Evolutionary conservation across 2,797 vertebrate genomes (phyloP), one percentile per base, ranked within the genome.

Genomic region (Ptychadena robeensis): DNA sequence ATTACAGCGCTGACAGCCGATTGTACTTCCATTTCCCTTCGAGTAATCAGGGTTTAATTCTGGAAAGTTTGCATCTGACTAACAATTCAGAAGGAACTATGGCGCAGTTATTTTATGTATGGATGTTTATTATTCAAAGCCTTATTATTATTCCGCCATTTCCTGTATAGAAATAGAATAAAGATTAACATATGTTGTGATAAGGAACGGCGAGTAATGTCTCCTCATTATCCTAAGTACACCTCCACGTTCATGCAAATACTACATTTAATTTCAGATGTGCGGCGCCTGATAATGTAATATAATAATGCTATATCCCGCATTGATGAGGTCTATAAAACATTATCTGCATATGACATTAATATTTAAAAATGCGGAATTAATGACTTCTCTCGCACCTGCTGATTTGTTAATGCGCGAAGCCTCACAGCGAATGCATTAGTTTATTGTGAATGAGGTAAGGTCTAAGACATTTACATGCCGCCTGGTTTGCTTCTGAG

Each of bases 221-320:
- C 37, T 77, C 53, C 75, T 68, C 40, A 67, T 78, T 67, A 68
- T 66, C 18, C 59, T 40, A 75, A 75, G 59, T 75, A 77, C 64
- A 77, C 59, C 7, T 48, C 30, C 40, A 32, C 59, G 2, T 48
- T 48, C 11, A 31, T 66, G 25, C 35, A 75, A 77, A 66, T 66
- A 27, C 18, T 25, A n/a, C 61, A 44, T 32, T 77, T 48, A 44
- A 64, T 37, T n/a, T 48, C 64, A 35, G n/a, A 63, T 68, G 64
- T 34, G 40, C 32, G 10, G 32, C 25, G 32, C 48, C 4, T 32
- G 75, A 75, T 75, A 63, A 74, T 63, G 32, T 37, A 34, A 32
- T 9, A 59, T 61, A 59, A 61, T 37, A 34, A 35, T 48, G 40
- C 28, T 27, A n/a, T 68, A 53, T 40, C 63, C 63, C 32, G 74